Evolutionary conservation across 2,113 vertebrate genomes (phyloP), one percentile per base, ranked within the genome.

Genomic region (Hippocampus abdominalis): DNA sequence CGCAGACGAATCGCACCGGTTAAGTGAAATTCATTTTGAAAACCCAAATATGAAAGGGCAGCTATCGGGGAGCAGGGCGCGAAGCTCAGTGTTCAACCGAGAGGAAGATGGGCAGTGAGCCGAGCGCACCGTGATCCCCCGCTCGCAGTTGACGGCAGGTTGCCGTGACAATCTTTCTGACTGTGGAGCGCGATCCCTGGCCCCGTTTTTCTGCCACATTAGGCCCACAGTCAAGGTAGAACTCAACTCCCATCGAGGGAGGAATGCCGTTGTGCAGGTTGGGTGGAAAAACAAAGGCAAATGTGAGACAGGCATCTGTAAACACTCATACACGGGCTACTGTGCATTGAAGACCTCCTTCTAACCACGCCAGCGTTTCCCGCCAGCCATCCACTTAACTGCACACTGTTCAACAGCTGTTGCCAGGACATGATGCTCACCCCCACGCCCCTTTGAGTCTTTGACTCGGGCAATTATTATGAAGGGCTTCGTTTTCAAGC

Each of bases 141-240:
- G 65, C 64, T 68, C 79, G 66, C 61, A 1, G 68, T 69, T 73
- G 59, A 70, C 64, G 46, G 70, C 80, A 68, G 69, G 79, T 61
- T 25, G 20, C 69, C 2, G 77, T 46, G 76, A 69, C 71, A 78
- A 67, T 81, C 78, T 64, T 67, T 75, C 79, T 77, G 75, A 72
- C 77, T 44, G 65, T 75, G 71, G 74, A 84, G 70, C 62, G 8
- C 75, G 74, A 72, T 82, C 76, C 81, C 79, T 85, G 78, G 73
- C 85, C 82, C 63, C 46, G 1, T 84, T 87, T 86, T 84, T 84
- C 87, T 84, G 82, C 75, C 74, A 85, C 80, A 85, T 89, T 87
- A 88, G 82, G 69, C 65, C 72, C 70, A 77, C 74, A 32, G 71
- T 77, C 70, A 86, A 71, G 74, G 82, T 73, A 66, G 79, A 63